These are phyloP conservation scores for Drusus annulatus DNA, from an alignment of 1,140 invertebrate genomes.

Conservation along the genomic window DNA sequence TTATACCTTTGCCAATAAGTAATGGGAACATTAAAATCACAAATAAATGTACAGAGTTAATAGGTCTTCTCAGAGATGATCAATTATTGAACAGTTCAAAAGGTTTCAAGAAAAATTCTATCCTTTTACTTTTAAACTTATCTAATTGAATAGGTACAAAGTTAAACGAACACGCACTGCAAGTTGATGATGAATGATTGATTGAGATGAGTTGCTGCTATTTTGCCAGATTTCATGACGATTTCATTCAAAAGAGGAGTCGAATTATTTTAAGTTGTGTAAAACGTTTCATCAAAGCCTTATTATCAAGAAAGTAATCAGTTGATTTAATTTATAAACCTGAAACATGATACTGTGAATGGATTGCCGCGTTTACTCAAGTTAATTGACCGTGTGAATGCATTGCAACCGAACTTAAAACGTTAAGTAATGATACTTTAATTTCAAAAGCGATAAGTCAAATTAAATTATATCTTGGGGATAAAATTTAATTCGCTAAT, in stretches of 20 bases:
- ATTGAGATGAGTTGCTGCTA: no score
- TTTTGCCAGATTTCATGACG: no score
- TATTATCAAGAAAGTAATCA: background rate
- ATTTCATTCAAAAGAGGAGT: no score
- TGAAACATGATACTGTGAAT: background rate
- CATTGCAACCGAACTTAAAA: background rate
- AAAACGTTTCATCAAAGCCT: no score
- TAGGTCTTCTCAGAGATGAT: background rate
- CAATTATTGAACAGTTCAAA: no score
- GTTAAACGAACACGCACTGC: no score
- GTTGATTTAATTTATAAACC: background rate
- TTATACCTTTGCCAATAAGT: background rate
- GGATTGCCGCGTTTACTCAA: background rate
- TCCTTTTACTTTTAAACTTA: no score
- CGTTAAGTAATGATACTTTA: background rate
- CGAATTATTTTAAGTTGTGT: no score
- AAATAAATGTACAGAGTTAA: background rate
- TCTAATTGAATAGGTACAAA: no score
- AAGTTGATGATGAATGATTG: no score
- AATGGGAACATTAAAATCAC: background rate
- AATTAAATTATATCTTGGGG: background rate
- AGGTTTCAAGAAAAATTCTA: no score
- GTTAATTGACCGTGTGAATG: slow-evolving; percentile 18
- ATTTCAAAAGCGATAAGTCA: background rate
- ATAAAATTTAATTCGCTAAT: background rate